These are phyloP conservation scores for Cynopterus brachyotis DNA, from an alignment of 2,113 vertebrate species.

Conservation along the genomic window DNA sequence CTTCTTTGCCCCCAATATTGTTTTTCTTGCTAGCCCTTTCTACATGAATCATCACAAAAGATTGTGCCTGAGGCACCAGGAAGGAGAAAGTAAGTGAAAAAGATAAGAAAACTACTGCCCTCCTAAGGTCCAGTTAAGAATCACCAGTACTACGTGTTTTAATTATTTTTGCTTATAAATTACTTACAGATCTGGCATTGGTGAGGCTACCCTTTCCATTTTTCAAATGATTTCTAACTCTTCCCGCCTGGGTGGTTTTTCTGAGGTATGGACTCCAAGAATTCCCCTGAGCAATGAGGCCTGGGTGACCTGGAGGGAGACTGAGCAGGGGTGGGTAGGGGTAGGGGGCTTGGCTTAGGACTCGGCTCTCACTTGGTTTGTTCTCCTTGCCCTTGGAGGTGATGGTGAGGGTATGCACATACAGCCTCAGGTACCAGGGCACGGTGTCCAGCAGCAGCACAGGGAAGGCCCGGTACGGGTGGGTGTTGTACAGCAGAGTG, in stretches of 20 bases:
- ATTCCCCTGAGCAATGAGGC: not conserved
- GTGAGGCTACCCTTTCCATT: not conserved
- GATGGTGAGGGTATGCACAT: constrained; percentile 94
- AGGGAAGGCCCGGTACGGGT: constrained; percentile 94
- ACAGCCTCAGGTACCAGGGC: constrained; percentile 97
- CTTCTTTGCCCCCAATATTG: not conserved
- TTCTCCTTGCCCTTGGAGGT: constrained; percentile 94
- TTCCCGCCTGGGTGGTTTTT: not conserved
- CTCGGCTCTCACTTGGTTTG: constrained; percentile 91
- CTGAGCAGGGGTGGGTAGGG: not conserved
- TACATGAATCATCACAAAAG: not conserved
- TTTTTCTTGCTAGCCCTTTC: not conserved
- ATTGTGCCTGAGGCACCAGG: too few relatives aligned
- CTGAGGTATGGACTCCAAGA: not conserved
- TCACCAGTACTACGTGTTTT: not conserved
- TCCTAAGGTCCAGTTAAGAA: not conserved
- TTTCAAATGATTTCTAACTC: not conserved
- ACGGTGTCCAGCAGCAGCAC: constrained; percentile 94
- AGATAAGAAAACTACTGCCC: not conserved
- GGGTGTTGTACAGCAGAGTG: constrained; percentile 94
- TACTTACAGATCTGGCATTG: not conserved
- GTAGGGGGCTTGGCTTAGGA: not conserved
- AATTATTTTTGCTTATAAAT: not conserved
- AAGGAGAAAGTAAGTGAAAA: not conserved
- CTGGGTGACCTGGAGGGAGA: too few relatives aligned